Evolutionary conservation across 1,140 invertebrate species (phyloP).

Genomic region (Drosophila jambulina): DNA sequence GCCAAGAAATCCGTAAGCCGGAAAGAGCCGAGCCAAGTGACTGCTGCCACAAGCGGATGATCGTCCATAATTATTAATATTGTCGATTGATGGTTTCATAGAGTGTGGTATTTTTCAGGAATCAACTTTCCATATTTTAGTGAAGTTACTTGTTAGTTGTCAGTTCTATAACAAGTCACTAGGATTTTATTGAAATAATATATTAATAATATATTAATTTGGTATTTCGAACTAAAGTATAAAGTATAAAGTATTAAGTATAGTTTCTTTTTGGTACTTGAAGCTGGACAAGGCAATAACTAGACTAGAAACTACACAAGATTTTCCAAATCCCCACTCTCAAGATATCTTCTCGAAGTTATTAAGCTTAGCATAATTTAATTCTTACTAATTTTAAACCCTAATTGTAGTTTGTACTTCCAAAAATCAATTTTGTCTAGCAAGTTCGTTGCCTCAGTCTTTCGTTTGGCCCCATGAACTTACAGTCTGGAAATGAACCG

Average conservation of each 20-base stretch:
- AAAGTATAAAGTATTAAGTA: no score
- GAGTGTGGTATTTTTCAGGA: background rate
- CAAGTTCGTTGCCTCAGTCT: conserved; percentile 74
- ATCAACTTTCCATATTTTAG: conserved; percentile 11
- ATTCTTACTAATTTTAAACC: background rate
- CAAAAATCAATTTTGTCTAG: background rate
- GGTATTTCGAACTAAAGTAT: no score
- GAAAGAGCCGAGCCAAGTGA: conserved; percentile 30
- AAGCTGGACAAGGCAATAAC: no score
- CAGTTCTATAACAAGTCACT: background rate
- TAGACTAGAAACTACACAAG: background rate
- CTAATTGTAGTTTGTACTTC: no score
- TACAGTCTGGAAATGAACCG: background rate
- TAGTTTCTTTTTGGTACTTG: background rate
- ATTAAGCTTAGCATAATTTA: no score
- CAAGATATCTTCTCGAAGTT: no score
- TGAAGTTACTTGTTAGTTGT: background rate
- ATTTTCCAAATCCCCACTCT: background rate
- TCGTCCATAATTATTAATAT: conserved; percentile 13
- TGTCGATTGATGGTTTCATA: background rate
- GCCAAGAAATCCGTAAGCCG: conserved; percentile 38
- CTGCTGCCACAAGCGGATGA: conserved; percentile 31
- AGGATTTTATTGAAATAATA: no score
- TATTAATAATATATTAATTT: no score
- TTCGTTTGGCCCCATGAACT: conserved; percentile 34